These are phyloP conservation scores for Psammodynastes pulverulentus DNA, from an alignment of 2,113 vertebrate genomes.

Conservation along the genomic window DNA sequence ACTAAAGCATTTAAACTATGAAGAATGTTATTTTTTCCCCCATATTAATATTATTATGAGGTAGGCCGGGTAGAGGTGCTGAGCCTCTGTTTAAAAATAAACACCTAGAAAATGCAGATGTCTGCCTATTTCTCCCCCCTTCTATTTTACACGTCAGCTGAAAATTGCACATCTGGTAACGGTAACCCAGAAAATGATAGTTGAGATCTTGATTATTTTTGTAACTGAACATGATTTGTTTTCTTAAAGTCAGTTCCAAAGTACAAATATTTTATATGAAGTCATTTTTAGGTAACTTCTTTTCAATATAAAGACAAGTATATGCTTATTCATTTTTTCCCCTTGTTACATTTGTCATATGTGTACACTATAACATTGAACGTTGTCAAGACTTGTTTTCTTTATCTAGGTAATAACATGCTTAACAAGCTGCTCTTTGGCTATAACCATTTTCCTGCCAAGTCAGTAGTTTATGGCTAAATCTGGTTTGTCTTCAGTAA, in stretches of 20 bases:
- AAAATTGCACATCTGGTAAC: conserved; percentile 44
- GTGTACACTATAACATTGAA: neutral
- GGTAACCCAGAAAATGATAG: conserved; percentile 16
- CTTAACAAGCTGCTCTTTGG: neutral
- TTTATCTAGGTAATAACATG: neutral
- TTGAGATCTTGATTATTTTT: conserved; percentile 33
- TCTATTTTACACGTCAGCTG: conserved; percentile 26
- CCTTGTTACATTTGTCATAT: neutral
- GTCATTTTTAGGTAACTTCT: neutral
- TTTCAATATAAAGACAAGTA: conserved; percentile 16
- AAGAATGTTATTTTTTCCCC: conserved; percentile 2
- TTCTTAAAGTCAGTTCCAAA: conserved; percentile 32
- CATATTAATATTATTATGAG: conserved; percentile 8
- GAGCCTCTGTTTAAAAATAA: conserved; percentile 18
- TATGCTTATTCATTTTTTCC: neutral
- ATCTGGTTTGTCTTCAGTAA: neutral
- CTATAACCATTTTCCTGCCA: neutral
- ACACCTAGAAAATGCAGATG: conserved; percentile 34
- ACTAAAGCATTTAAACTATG: conserved; percentile 7
- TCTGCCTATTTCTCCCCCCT: neutral
- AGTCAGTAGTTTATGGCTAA: neutral
- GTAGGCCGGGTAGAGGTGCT: neutral
- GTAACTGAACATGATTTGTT: conserved; percentile 24
- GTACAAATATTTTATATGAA: conserved; percentile 16
- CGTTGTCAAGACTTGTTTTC: neutral